Percentiles rank a stretch among this genome's conserved stretches.
Evolutionary conservation across 2,797 vertebrate species (phyloP).

Genomic region (Anolis apletophallus): DNA sequence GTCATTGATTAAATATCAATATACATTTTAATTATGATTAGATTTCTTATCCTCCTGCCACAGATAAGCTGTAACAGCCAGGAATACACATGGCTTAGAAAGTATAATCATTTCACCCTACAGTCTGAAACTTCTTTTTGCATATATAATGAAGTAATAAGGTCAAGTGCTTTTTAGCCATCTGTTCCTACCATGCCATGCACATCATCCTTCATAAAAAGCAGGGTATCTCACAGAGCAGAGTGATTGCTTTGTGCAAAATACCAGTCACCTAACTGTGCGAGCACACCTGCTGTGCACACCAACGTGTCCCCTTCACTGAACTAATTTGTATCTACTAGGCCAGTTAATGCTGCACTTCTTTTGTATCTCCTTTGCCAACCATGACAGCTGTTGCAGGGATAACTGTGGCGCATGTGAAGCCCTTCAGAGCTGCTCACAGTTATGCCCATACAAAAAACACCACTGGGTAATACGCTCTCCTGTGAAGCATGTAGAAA

Average conservation of each 20-base stretch:
- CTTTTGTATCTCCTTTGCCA: slow-evolving; percentile 59
- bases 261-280: slow-evolving; percentile 54
- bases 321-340: slow-evolving; percentile 65
- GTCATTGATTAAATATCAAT: slow-evolving; percentile 1
- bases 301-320: slow-evolving; percentile 40
- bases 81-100: not conserved
- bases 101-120: not conserved
- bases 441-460: slow-evolving; percentile 40
- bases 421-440: slow-evolving; percentile 39
- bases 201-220: slow-evolving; percentile 61
- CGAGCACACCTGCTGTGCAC: slow-evolving; percentile 57
- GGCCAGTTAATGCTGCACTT: slow-evolving; percentile 61
- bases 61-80: not conserved
- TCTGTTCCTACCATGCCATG: slow-evolving; percentile 61
- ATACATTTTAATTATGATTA: slow-evolving; percentile 8
- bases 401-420: slow-evolving; percentile 46
- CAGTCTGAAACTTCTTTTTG: slow-evolving; percentile 2
- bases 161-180: slow-evolving; percentile 60
- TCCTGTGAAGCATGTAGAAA: slow-evolving; percentile 39
- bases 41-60: not conserved
- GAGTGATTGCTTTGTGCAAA: slow-evolving; percentile 55
- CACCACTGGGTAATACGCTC: slow-evolving; percentile 50
- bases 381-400: slow-evolving; percentile 68
- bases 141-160: slow-evolving; percentile 52
- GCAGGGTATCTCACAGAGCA: slow-evolving; percentile 50